A percentile compares a stretch with the other conserved stretches of the same genome.
Evolutionary conservation across 2,888 invertebrate species (phyloP).

Genomic region (Herminia tarsipennalis): DNA sequence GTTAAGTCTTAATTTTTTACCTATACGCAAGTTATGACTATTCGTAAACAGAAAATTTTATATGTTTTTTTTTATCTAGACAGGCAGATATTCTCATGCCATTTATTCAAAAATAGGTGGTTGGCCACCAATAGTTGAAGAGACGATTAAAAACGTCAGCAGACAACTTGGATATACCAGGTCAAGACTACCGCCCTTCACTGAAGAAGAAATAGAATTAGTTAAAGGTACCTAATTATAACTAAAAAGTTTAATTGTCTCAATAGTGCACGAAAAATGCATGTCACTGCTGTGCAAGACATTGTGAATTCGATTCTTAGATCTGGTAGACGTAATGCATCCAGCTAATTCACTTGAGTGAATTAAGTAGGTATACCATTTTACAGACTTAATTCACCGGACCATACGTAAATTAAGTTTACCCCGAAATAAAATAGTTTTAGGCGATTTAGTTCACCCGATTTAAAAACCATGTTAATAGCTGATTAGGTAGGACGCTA

Average conservation of each 20-base stretch:
- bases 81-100: conserved; percentile 70
- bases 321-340: too few species aligned
- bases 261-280: background rate
- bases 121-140: conserved; percentile 75
- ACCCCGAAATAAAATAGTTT: too few species aligned
- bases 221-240: conserved; percentile 42
- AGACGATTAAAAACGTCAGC: conserved; percentile 66
- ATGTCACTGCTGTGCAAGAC: background rate
- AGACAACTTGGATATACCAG: conserved; percentile 62
- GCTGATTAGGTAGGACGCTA: too few species aligned
- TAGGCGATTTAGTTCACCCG: too few species aligned
- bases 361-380: too few species aligned
- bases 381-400: too few species aligned
- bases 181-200: conserved; percentile 78
- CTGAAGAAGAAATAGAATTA: conserved; percentile 71
- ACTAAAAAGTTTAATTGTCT: background rate
- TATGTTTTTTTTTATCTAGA: background rate
- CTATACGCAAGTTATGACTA: too few species aligned
- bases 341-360: too few species aligned
- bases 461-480: too few species aligned
- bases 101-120: conserved; percentile 76
- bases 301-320: too few species aligned
- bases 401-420: too few species aligned
- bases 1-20: background rate
- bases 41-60: too few species aligned